Base-by-base conservation (phyloP, 2,797 vertebrate genomes). In the Malacoctenus gilli region DNA sequence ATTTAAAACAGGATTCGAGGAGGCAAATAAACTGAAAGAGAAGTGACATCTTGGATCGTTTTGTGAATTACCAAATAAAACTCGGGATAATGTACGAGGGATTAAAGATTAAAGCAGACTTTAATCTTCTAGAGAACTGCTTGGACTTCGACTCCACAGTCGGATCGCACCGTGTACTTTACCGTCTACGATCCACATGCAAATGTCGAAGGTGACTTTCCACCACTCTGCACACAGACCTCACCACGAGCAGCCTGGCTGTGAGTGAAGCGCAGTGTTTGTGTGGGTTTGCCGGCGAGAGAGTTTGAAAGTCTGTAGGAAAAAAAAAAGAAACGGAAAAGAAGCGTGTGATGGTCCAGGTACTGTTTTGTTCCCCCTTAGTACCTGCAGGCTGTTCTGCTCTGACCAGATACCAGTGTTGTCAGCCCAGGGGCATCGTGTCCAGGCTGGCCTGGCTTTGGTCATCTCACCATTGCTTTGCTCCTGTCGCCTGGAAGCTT, bases 311-410 rank as follows among this genome's bases (percentile, higher is more conserved):
- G 11, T n/a, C 4, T 30, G 22, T 52, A 31, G 8, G 3, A n/a
- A n/a, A n/a, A n/a, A n/a, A n/a, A n/a, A n/a, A n/a, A n/a, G n/a
- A n/a, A n/a, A n/a, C n/a, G n/a, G n/a, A n/a, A n/a, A n/a, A n/a
- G 39, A 51, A 16, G 38, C 14, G 12, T 30, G 30, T 28, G 12
- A 20, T 18, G 48, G 30, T 16, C n/a, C 16, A 13, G 38, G 38
- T 40, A 40, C 18, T 39, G 36, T 59, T 65, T 62, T 46, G 31
- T 46, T n/a, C 16, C 30, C 11, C 32, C 7, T 38, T 4, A n/a
- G 25, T 55, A 73, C 69, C 69, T 76, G 55, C 56, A 50, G 79
- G 79, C 75, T 75, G 65, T 69, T 69, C 66, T 58, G 36, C 47
- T 64, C 62, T 59, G 35, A 62, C 65, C 56, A 74, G 35, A 57